These are phyloP conservation scores for Macrobrachium nipponense DNA, from an alignment of 1,140 invertebrate genomes.

Conservation along the genomic window DNA sequence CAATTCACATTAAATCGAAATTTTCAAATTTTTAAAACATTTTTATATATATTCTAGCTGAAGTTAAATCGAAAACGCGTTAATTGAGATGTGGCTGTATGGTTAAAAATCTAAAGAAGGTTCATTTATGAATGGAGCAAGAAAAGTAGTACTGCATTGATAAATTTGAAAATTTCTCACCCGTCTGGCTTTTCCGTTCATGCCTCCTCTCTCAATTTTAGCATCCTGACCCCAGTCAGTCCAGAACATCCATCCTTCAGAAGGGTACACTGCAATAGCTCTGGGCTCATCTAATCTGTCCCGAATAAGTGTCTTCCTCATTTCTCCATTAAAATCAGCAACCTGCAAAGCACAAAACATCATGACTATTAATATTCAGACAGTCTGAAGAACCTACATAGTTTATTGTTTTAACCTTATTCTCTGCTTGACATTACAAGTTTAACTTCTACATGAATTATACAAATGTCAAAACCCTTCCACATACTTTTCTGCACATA, in stretches of 20 bases:
- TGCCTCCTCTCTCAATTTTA: conserved; percentile 90
- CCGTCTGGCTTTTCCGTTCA: conserved; percentile 92
- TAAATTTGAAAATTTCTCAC: conserved; percentile 27
- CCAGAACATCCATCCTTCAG: conserved; percentile 98
- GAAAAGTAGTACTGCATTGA: neutral
- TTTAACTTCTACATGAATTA: too few species aligned
- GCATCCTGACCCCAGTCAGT: conserved; percentile 91
- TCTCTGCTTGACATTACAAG: too few species aligned
- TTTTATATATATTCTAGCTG: too few species aligned
- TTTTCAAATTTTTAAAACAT: too few species aligned
- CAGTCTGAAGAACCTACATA: too few species aligned
- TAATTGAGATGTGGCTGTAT: too few species aligned
- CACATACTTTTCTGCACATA: too few species aligned
- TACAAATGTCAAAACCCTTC: too few species aligned
- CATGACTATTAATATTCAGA: neutral
- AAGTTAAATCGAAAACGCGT: too few species aligned
- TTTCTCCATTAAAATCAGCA: conserved; percentile 88
- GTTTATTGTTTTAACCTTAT: too few species aligned
- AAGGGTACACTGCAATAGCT: conserved; percentile 93
- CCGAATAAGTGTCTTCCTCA: conserved; percentile 87
- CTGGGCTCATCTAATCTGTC: conserved; percentile 91
- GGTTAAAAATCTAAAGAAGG: too few species aligned
- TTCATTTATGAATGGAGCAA: neutral
- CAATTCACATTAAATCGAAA: too few species aligned
- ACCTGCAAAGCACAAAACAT: conserved; percentile 76